Evolutionary conservation across 2,888 invertebrate genomes (phyloP).

Genomic region (Dinocampus coccinellae): DNA sequence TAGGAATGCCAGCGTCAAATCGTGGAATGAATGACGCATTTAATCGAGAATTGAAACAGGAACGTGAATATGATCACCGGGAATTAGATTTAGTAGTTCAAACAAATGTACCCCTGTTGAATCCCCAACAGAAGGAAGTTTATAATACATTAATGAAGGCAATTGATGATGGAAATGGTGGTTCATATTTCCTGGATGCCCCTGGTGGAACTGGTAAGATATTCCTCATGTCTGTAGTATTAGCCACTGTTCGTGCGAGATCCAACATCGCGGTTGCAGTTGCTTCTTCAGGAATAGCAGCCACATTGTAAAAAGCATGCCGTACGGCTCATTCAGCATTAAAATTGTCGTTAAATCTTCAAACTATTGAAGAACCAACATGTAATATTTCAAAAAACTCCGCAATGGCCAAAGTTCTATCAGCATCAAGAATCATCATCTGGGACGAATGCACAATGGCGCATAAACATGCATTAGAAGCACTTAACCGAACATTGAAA

Average conservation of each 20-base stretch:
- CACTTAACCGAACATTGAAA: constrained; percentile 54
- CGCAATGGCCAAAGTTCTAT: constrained; percentile 53
- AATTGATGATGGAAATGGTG: neutral
- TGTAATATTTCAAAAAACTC: constrained; percentile 56
- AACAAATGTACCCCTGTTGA: neutral
- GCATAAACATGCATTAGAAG: constrained; percentile 59
- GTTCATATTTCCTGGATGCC: neutral
- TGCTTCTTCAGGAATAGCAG: constrained; percentile 64
- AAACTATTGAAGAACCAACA: constrained; percentile 47
- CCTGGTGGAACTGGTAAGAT: constrained; percentile 12
- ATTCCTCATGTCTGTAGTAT: neutral
- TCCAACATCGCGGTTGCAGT: neutral
- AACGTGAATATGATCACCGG: neutral
- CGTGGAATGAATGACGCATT: constrained; percentile 39
- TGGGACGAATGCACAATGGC: constrained; percentile 68
- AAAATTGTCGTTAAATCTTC: constrained; percentile 12
- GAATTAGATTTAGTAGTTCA: neutral
- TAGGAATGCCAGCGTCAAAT: constrained; percentile 52
- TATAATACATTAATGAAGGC: neutral
- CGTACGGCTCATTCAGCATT: constrained; percentile 27
- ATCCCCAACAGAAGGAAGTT: neutral
- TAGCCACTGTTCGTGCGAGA: neutral
- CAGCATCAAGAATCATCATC: constrained; percentile 56
- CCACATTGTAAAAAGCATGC: constrained; percentile 39
- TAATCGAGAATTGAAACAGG: neutral